Evolutionary conservation across 1,140 invertebrate genomes (phyloP).

Genomic region (Phymorhynchus buccinoides): DNA sequence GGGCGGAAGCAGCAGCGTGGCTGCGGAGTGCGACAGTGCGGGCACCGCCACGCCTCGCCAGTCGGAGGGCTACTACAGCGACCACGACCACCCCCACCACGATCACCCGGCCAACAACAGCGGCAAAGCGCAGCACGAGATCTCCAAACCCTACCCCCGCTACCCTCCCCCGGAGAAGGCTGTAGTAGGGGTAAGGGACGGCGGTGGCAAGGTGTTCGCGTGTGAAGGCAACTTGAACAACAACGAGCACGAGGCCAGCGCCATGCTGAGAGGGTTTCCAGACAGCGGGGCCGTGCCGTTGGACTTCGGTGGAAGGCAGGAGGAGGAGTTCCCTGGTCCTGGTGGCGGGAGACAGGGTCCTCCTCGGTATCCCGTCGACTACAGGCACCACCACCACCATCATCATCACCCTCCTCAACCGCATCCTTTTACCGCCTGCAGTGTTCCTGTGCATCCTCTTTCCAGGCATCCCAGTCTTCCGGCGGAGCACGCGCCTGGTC

Average conservation of each 20-base stretch:
- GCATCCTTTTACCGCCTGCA: too few species aligned
- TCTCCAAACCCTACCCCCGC: slow-evolving; percentile 18
- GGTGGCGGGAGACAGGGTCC: background rate
- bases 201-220: background rate
- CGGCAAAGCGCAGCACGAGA: background rate
- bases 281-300: background rate
- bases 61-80: slow-evolving; percentile 37
- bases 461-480: background rate
- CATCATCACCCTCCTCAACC: too few species aligned
- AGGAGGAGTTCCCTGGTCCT: background rate
- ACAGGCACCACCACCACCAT: background rate
- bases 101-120: background rate
- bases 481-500: background rate
- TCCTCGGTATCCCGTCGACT: background rate
- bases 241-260: background rate
- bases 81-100: slow-evolving; percentile 36
- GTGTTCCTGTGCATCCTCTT: background rate
- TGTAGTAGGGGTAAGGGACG: background rate
- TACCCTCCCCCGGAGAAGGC: slow-evolving; percentile 10
- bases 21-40: background rate
- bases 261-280: background rate
- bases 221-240: background rate
- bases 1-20: background rate
- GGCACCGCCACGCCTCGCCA: background rate
- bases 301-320: background rate